Evolutionary conservation across 2,888 invertebrate genomes (phyloP).

Genomic region (Blomia tropicalis): DNA sequence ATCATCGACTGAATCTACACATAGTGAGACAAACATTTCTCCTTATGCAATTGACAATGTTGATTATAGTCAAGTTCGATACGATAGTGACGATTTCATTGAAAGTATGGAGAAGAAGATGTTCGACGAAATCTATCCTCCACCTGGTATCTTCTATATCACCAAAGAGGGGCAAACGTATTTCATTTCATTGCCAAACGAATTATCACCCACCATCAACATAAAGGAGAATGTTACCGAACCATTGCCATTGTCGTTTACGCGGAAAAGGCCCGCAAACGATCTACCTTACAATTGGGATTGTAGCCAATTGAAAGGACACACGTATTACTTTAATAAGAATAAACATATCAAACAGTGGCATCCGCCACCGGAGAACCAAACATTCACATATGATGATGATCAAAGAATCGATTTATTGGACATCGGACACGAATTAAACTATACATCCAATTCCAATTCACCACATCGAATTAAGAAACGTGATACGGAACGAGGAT

Average conservation of each 20-base stretch:
- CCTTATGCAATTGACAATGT: conserved; percentile 17
- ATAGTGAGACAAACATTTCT: not conserved
- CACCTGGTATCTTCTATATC: conserved; percentile 23
- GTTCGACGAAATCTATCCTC: conserved; percentile 22
- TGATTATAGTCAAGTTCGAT: not conserved
- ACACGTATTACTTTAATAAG: conserved; percentile 74
- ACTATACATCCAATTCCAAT: not conserved
- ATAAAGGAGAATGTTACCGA: conserved; percentile 4
- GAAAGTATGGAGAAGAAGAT: not conserved
- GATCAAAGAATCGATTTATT: not conserved
- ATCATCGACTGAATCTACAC: not conserved
- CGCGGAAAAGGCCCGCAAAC: not conserved
- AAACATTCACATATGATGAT: not conserved
- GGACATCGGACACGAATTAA: not conserved
- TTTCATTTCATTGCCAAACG: conserved; percentile 22
- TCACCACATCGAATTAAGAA: not conserved
- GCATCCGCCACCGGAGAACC: conserved; percentile 34
- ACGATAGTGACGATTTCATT: not conserved
- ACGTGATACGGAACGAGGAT: not conserved
- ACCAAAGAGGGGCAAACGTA: conserved; percentile 13
- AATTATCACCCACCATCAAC: not conserved
- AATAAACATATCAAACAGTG: conserved; percentile 39
- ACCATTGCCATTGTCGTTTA: conserved; percentile 13
- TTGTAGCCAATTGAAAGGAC: conserved; percentile 60
- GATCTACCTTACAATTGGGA: conserved; percentile 47